Conservation (phyloP, 2,888 invertebrate genomes). For the Rotaria magnacalcarata region DNA sequence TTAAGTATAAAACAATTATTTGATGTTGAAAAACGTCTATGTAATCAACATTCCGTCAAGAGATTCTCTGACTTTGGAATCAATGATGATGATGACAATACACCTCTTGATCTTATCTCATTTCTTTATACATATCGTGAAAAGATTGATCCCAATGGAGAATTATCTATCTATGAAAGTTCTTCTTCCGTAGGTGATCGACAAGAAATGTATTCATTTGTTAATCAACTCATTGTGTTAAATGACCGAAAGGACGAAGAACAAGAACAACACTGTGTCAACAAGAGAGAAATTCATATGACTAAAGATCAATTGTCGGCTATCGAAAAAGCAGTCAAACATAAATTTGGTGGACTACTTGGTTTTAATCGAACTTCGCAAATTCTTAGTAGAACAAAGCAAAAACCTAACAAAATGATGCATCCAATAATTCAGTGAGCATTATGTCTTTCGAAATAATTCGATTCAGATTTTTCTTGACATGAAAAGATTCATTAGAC, state of each 20-base stretch:
- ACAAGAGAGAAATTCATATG: neutral
- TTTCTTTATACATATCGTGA: neutral
- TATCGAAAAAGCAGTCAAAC: neutral
- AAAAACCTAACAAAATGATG: neutral
- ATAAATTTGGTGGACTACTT: neutral
- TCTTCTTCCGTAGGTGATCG: neutral
- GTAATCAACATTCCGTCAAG: neutral
- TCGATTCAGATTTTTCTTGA: too few species aligned
- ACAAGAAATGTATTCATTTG: constrained; percentile 6
- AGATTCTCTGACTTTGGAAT: neutral
- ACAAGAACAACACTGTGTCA: neutral
- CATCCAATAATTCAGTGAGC: neutral
- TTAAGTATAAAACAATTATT: neutral
- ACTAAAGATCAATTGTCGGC: neutral
- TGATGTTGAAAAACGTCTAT: neutral
- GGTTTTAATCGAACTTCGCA: neutral
- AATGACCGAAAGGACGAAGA: neutral
- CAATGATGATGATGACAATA: neutral
- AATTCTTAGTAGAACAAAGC: neutral
- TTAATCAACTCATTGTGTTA: neutral
- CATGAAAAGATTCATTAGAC: too few species aligned
- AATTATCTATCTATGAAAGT: neutral
- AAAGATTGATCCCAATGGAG: neutral
- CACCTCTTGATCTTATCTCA: neutral
- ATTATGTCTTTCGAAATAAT: neutral